Percentiles rank a stretch among this genome's conserved stretches.
These are phyloP conservation scores for Pandemis cinnamomeana DNA, from an alignment of 2,888 invertebrate species.

Conservation along the genomic window DNA sequence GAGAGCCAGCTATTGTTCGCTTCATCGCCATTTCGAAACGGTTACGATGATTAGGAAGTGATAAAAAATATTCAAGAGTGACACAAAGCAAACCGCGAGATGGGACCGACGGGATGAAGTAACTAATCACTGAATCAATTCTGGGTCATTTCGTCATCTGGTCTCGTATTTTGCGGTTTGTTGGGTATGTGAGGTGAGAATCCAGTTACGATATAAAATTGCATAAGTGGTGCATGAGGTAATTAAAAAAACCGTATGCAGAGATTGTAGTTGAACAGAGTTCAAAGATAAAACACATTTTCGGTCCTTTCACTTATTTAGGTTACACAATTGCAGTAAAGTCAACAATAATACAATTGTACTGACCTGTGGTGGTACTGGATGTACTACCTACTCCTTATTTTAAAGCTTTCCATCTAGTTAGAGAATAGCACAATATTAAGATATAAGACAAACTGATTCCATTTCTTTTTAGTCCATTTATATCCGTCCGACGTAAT, in stretches of 20 bases:
- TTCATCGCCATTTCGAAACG: slow-evolving; percentile 20
- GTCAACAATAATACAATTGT: neutral
- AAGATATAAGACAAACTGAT: neutral
- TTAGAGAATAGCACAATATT: neutral
- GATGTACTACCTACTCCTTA: too few relatives aligned
- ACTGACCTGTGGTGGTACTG: neutral
- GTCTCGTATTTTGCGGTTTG: slow-evolving; percentile 40
- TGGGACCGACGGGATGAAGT: slow-evolving; percentile 32
- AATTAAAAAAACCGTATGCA: slow-evolving; percentile 26
- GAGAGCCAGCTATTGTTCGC: slow-evolving; percentile 24
- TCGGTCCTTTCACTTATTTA: neutral
- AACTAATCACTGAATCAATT: slow-evolving; percentile 36
- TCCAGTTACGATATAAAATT: slow-evolving; percentile 33
- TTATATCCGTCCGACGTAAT: neutral
- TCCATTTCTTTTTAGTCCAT: slow-evolving; percentile 2
- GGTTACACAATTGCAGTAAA: neutral
- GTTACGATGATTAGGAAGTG: slow-evolving; percentile 26
- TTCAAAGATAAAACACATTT: neutral
- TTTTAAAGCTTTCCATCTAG: neutral
- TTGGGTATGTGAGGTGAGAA: slow-evolving; percentile 23
- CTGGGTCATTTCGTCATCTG: slow-evolving; percentile 34
- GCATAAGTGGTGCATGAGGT: slow-evolving; percentile 33
- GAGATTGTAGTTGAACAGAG: slow-evolving; percentile 11
- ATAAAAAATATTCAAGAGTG: slow-evolving; percentile 9
- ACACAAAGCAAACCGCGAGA: slow-evolving; percentile 27